These are phyloP conservation scores for Leptopilina myrica DNA, from an alignment of 2,888 invertebrate species.

Conservation along the genomic window DNA sequence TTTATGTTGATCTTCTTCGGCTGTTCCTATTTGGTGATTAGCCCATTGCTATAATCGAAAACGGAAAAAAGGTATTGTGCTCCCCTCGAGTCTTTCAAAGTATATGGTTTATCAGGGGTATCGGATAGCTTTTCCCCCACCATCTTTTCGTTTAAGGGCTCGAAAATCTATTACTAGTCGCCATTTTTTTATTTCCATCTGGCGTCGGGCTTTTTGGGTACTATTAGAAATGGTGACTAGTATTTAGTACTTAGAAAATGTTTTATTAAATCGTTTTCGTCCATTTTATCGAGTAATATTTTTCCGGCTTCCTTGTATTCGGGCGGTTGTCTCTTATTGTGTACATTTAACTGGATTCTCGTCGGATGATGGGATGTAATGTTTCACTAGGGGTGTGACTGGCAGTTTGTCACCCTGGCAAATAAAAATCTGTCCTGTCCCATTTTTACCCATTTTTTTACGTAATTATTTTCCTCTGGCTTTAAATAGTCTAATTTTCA, in stretches of 20 bases:
- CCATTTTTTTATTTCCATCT: too few relatives aligned
- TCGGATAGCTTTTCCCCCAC: neutral
- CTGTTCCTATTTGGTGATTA: neutral
- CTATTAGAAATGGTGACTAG: neutral
- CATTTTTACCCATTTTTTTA: neutral
- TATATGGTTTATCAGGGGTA: neutral
- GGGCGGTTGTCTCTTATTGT: neutral
- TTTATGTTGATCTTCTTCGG: neutral
- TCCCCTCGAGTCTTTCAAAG: neutral
- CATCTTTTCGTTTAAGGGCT: neutral
- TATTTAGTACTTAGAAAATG: neutral
- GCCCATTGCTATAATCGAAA: neutral
- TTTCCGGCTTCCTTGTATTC: neutral
- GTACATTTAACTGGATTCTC: neutral
- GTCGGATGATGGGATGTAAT: neutral
- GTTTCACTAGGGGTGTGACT: neutral
- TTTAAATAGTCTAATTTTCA: neutral
- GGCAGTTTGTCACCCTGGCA: neutral
- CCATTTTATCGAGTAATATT: neutral
- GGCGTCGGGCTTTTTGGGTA: too few relatives aligned
- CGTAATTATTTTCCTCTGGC: neutral
- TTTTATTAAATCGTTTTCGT: neutral
- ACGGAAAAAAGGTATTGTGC: conserved; percentile 36
- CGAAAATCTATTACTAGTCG: too few relatives aligned
- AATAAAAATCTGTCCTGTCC: neutral